Evolutionary conservation across 2,888 invertebrate species (phyloP), one percentile per base, ranked within the genome.

Genomic region (Emesis furor): DNA sequence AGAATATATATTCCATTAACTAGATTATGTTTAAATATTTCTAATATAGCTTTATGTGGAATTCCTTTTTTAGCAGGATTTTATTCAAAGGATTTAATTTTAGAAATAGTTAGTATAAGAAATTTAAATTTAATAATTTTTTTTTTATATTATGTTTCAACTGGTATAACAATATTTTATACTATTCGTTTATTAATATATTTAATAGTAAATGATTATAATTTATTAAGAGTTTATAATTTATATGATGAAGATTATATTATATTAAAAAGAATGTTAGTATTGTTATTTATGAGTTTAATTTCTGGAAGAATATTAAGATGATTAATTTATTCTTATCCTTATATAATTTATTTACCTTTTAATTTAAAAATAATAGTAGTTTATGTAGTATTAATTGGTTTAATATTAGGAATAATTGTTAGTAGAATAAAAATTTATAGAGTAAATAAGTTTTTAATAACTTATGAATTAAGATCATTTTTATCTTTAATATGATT

Each of bases 71-170:
- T 98, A 93, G 94, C 97, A 0, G 97, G 97, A 0, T 98, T 97
- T 98, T 98, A 97, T 95, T 97, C 97, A 37, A 98, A 97, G 51
- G 97, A 97, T 96, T 93, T 97, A 94, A 97, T 97, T 97, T 96
- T 97, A 93, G 98, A 98, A 86, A 90, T 97, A 88, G 93, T 97
- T 77, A 95, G 95, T 87, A 94, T 97, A 93, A 95, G 92, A 86
- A 94, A 95, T 95, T 91, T 97, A 92, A 97, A 97, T 97, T 90
- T 96, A 89, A 94, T 95, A 94, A 93, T 96, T 93, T 97, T 97
- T 94, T 92, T 97, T 89, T 93, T 97, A 91, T 97, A 95, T 94
- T 97, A 96, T 95, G 30, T 97, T 94, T 97, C 97, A 65, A 97
- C 97, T 0, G 97, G 97, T 0, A 95, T 98, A 92, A 98, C 97